These are phyloP conservation scores for Rousettus madagascariensis DNA, from an alignment of 2,797 vertebrate genomes.

Conservation along the genomic window DNA sequence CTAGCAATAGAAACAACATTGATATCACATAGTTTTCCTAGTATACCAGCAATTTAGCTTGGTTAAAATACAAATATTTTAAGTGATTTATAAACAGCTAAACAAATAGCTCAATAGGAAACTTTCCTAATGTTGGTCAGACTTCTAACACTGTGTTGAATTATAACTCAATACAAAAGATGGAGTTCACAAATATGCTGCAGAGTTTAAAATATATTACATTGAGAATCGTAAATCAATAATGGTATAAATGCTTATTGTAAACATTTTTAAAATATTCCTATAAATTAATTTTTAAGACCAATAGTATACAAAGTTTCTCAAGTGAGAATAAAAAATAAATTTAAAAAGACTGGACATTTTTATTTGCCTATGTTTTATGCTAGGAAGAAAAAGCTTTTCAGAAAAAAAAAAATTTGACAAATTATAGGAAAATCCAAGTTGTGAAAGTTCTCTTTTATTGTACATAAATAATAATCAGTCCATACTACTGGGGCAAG, in stretches of 20 bases:
- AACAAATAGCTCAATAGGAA: constrained; percentile 6
- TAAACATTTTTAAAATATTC: constrained; percentile 40
- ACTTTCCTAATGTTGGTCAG: background rate
- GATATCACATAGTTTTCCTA: background rate
- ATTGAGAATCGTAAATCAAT: background rate
- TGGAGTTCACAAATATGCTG: background rate
- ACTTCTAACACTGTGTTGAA: background rate
- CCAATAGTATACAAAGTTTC: constrained; percentile 22
- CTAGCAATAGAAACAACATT: constrained; percentile 33
- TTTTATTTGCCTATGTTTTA: constrained; percentile 39
- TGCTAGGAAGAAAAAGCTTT: background rate
- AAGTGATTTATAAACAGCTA: background rate
- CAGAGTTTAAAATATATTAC: constrained; percentile 32
- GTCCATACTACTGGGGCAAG: background rate
- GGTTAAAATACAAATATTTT: constrained; percentile 44
- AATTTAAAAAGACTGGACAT: background rate
- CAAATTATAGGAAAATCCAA: constrained; percentile 21
- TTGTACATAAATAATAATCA: constrained; percentile 10
- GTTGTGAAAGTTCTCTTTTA: constrained; percentile 4
- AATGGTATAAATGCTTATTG: constrained; percentile 33
- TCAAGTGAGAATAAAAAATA: constrained; percentile 47
- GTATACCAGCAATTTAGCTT: background rate
- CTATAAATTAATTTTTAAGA: constrained; percentile 47
- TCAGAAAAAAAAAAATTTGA: constrained; percentile 39
- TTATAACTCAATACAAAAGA: constrained; percentile 21